Evolutionary conservation across 2,888 invertebrate genomes (phyloP).

Genomic region (Phasia obesa): DNA sequence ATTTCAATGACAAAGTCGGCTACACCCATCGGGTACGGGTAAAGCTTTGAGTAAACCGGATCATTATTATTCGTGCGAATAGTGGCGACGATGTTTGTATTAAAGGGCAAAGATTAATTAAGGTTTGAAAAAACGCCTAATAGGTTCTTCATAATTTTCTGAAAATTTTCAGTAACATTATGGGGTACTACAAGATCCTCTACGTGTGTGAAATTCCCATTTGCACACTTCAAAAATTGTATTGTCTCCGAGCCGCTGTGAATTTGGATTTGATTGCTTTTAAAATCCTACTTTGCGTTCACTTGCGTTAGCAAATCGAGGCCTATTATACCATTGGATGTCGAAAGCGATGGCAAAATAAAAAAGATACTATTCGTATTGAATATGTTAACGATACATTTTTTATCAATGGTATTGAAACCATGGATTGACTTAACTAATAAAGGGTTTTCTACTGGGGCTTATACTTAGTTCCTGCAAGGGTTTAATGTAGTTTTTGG

Average conservation of each 20-base stretch:
- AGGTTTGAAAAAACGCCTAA: conserved; percentile 47
- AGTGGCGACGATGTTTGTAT: conserved; percentile 53
- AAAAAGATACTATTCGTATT: background rate
- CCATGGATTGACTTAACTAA: conserved; percentile 65
- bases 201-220: conserved; percentile 63
- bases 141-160: conserved; percentile 12
- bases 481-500: background rate
- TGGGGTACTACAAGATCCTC: conserved; percentile 48
- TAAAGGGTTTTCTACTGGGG: background rate
- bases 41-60: conserved; percentile 46
- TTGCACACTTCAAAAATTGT: conserved; percentile 62
- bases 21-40: conserved; percentile 50
- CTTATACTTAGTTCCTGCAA: background rate
- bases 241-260: conserved; percentile 58
- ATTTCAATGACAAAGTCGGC: conserved; percentile 49
- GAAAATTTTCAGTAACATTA: conserved; percentile 12
- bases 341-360: background rate
- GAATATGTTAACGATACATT: conserved; percentile 59
- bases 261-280: conserved; percentile 45
- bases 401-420: conserved; percentile 52
- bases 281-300: conserved; percentile 51
- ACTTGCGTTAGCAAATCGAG: background rate
- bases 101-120: conserved; percentile 44
- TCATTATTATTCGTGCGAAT: conserved; percentile 46
- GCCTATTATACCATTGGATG: conserved; percentile 1